Evolutionary conservation across 2,888 invertebrate species (phyloP).

Genomic region (Clivina fossor): DNA sequence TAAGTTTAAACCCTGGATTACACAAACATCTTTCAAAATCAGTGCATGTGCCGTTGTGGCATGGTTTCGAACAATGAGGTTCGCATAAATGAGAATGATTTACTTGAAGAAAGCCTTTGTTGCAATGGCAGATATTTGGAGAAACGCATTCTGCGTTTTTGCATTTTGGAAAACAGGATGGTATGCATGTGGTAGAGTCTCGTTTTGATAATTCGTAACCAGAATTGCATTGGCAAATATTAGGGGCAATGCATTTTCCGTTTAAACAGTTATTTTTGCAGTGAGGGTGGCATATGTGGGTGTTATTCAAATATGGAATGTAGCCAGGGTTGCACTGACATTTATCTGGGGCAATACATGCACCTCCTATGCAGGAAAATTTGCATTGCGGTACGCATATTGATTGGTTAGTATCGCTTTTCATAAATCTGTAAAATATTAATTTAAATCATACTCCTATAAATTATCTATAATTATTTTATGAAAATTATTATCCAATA

Average conservation of each 20-base stretch:
- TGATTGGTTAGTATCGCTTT: neutral
- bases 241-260: constrained; percentile 61
- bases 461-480: no score
- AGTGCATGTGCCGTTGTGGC: constrained; percentile 36
- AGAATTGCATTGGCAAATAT: constrained; percentile 57
- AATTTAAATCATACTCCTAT: neutral
- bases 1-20: constrained; percentile 16
- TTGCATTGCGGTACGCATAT: constrained; percentile 37
- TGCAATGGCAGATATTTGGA: constrained; percentile 67
- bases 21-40: constrained; percentile 35
- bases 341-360: constrained; percentile 55
- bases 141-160: constrained; percentile 65
- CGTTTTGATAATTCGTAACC: constrained; percentile 13
- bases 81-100: constrained; percentile 22
- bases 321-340: constrained; percentile 52
- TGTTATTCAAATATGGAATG: constrained; percentile 31
- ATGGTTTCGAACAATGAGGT: constrained; percentile 34
- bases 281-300: constrained; percentile 55
- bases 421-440: constrained; percentile 9
- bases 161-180: constrained; percentile 64
- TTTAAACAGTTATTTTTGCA: constrained; percentile 65
- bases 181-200: constrained; percentile 49
- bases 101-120: constrained; percentile 52
- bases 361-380: constrained; percentile 46
- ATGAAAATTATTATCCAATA: no score